Base-by-base conservation (phyloP, 2,888 invertebrate genomes). In the Rambutsinella grinnellia region DNA sequence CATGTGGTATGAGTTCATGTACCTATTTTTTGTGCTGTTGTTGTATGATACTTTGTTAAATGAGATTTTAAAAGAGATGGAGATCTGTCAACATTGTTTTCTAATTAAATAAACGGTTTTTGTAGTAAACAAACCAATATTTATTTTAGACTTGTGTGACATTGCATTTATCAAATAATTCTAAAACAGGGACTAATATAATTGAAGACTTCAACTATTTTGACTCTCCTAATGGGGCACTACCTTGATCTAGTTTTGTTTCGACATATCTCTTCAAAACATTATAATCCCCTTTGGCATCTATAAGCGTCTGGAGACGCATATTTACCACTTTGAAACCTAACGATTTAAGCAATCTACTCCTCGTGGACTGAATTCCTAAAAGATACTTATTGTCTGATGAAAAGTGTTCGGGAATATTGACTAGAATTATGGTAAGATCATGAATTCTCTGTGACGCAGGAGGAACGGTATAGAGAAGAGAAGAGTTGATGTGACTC, bases 351-450 rank as follows among this genome's bases (percentile, higher is more conserved):
- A 93, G 87, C 85, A 92, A 92, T 71, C 90, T 88, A 71, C 88
- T 89, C 80, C 90, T 89, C 90, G 92, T 90, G 2, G 88, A 85
- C 85, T 92, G 91, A 24, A 90, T 89, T 0, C 82, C 82, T 17
- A 76, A 87, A 23, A 93, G 85, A 62, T 88, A 86, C 54, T 87
- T 86, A 51, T 88, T 88, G 75, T 89, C 88, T 51, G 88, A 88
- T 85, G 91, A 91, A 85, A 89, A 92, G 85, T 92, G 90, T 79
- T 92, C 91, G 1, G 92, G 91, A 66, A 91, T 86, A 85, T 91
- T 89, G 69, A 92, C 88, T 65, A 92, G 85, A 46, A 92, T 82
- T 0, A 90, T 92, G 53, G 88, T 87, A 82, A 79, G 51, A 36
- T 77, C 70, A 56, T 46, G 19, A 17, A 27, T 51, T 44, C 68